Conservation (phyloP, 2,888 invertebrate species). For the Molanna angustata region DNA sequence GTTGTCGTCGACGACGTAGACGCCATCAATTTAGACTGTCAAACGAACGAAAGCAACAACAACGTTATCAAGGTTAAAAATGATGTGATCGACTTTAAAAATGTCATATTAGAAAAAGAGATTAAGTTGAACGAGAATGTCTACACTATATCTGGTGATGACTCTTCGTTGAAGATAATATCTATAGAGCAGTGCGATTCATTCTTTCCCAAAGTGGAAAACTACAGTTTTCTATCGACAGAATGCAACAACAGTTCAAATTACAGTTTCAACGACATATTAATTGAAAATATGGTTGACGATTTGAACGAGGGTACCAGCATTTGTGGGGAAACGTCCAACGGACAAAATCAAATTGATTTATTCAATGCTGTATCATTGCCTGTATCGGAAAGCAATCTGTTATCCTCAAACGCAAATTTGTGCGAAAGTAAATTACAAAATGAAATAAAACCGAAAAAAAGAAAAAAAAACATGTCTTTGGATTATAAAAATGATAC, state of each 20-base stretch:
- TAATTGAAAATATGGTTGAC: background rate
- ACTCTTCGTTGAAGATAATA: constrained; percentile 24
- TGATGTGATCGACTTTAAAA: constrained; percentile 20
- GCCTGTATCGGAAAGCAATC: too few species aligned
- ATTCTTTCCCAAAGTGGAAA: constrained; percentile 14
- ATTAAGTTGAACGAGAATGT: constrained; percentile 12
- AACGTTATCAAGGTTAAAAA: background rate
- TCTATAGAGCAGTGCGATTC: constrained; percentile 24
- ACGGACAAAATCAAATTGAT: too few species aligned
- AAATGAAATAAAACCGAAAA: too few species aligned
- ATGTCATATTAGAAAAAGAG: constrained; percentile 13
- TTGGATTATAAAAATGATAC: too few species aligned
- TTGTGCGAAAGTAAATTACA: too few species aligned
- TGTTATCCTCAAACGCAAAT: too few species aligned
- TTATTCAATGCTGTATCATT: too few species aligned
- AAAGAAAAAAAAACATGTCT: too few species aligned
- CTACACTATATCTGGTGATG: constrained; percentile 22
- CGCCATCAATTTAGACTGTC: constrained; percentile 1
- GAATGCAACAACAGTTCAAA: background rate
- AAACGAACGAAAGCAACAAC: constrained; percentile 9
- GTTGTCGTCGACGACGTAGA: constrained; percentile 5
- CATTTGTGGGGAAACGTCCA: too few species aligned
- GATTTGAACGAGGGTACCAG: background rate
- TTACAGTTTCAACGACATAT: background rate
- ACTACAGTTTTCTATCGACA: constrained; percentile 9